A percentile compares a stretch with the other conserved stretches of the same genome.
phyloP scores from a whole-genome alignment of 2,113 vertebrate genomes.

The Cryptotis parvus region DNA sequence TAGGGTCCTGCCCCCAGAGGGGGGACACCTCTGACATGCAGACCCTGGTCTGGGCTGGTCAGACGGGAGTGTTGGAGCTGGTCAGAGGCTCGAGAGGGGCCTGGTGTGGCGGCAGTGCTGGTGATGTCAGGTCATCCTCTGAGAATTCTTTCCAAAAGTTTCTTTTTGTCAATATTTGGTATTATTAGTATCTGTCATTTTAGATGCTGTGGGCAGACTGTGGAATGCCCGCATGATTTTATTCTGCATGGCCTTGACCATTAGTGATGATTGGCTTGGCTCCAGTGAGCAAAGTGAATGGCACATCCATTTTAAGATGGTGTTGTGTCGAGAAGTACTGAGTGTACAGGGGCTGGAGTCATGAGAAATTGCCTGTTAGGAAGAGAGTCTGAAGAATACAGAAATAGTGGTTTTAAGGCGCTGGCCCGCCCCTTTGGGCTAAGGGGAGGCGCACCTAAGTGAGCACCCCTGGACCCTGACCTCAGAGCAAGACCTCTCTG shows the following conservation, averaged over 20 bases:
- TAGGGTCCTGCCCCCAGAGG: background rate
- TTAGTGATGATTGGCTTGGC: background rate
- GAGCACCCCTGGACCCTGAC: background rate
- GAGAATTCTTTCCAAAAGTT: background rate
- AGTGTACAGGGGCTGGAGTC: background rate
- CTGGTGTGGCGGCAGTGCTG: too few relatives aligned
- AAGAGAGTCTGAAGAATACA: background rate
- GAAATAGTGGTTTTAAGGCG: background rate
- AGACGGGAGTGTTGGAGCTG: background rate
- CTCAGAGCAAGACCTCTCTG: background rate
- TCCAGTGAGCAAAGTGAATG: background rate
- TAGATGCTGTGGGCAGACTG: background rate
- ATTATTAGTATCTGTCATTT: background rate
- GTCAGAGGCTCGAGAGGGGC: background rate
- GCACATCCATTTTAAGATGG: background rate
- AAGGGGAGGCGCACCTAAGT: background rate
- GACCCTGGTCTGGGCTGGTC: background rate
- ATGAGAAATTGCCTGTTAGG: background rate
- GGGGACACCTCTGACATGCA: background rate
- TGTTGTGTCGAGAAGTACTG: background rate
- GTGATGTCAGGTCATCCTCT: background rate
- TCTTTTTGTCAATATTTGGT: background rate
- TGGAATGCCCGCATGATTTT: background rate
- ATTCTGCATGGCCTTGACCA: slow-evolving; percentile 1
- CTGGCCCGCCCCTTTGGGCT: accelerated